Evolutionary conservation across 2,888 invertebrate species (phyloP).

Genomic region (Tholera decimalis): DNA sequence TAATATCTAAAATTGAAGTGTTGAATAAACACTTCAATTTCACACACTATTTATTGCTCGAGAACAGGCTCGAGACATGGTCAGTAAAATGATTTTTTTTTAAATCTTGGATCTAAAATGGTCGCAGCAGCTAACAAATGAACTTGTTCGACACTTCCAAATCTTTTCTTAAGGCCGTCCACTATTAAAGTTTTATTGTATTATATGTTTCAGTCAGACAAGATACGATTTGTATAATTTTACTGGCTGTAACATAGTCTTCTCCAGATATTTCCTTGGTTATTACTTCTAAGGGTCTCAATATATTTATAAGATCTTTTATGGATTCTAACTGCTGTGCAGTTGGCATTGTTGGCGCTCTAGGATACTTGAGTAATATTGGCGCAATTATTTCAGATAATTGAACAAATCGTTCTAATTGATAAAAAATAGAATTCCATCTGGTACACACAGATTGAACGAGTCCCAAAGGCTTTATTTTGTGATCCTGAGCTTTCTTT

Average conservation of each 20-base stretch:
- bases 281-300: conserved; percentile 65
- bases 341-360: conserved; percentile 66
- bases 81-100: conserved; percentile 63
- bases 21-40: too few relatives aligned
- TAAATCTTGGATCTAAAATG: too few relatives aligned
- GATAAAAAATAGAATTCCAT: conserved; percentile 65
- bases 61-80: conserved; percentile 48
- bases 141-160: conserved; percentile 49
- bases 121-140: conserved; percentile 63
- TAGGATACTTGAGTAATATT: conserved; percentile 66
- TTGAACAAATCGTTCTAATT: conserved; percentile 61
- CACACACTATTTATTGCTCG: conserved; percentile 4
- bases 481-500: not conserved
- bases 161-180: conserved; percentile 4
- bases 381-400: conserved; percentile 63
- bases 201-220: too few relatives aligned
- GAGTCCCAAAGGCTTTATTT: not conserved
- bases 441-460: conserved; percentile 59
- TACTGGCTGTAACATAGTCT: conserved; percentile 58
- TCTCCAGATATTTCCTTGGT: conserved; percentile 65
- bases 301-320: conserved; percentile 64
- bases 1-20: conserved; percentile 13
- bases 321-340: too few relatives aligned
- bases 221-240: conserved; percentile 62
- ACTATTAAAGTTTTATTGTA: conserved; percentile 51